Base-by-base conservation (phyloP, 2,888 invertebrate species). In the Acanthopleura granulata region DNA sequence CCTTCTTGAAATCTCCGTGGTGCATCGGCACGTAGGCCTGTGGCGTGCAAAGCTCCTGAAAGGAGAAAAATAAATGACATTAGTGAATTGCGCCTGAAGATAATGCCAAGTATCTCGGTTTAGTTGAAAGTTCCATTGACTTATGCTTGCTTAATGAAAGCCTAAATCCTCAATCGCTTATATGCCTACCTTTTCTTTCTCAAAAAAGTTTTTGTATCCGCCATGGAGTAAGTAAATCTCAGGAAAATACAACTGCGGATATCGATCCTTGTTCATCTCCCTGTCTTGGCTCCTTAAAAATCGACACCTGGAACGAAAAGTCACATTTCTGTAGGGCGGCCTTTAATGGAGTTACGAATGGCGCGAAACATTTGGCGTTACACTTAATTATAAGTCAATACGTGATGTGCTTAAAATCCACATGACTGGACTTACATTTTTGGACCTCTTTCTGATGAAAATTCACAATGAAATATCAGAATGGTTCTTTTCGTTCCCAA, bases 401-500 rank as follows among this genome's bases (percentile, higher is more conserved):
- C n/a, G n/a, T n/a, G n/a, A n/a, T n/a, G n/a, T n/a, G n/a, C n/a
- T 16, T 29, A 40, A 50, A 72, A 22, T 40, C 30, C 9, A 9
- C 16, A 62, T 61, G 22, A 57, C 6, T 25, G 6, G 12, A 93
- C 95, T 94, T 92, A 97, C 94, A 98, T 92, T 85, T 94, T 95
- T 0, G 98, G 98, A 1, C 97, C 98, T 74, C 98, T 93, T 91
- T 98, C 96, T 75, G 96, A 94, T 0, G 97, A 97, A 92, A 97
- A 98, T 91, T 99, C 98, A 91, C 98, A 99, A 90, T 99, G 98
- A 91, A 99, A 98, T 72, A 99, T 94, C 62, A 98, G 92, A 70
- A 98, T 94, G 81, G 93, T 92, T 70, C 95, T 91, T 75, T 88
- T 86, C 16, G 27, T 62, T 16, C 22, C 18, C 27, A 49, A 27